Base-by-base conservation (phyloP, 2,797 vertebrate genomes). In the Sebastes vulpes region DNA sequence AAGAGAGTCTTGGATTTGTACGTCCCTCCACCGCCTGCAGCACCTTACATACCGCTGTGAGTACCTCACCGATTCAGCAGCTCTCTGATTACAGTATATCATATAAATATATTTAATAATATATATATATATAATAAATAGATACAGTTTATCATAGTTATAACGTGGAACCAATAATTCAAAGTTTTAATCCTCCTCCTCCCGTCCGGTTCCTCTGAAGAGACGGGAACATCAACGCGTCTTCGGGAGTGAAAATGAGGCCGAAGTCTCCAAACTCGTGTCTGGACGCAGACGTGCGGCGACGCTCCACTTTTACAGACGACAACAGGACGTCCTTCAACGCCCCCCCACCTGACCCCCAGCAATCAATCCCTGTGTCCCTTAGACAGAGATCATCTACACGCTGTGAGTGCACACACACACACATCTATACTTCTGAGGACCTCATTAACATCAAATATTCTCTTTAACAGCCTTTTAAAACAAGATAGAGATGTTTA, bases 1-100 rank as follows among this genome's bases (percentile, higher is more conserved):
- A 96, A 94, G 89, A 97, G 96, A 65, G 96, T 98, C 87, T 82
- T 98, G 91, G 97, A 99, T 66, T 87, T 98, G 29, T 97, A 97
- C 79, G 97, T 99, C 59, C 97, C 98, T 31, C 98, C 98, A 71
- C 98, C 98, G 0, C 98, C 98, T 0, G 77, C 95, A 5, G 93
- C 97, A 4, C 97, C 98, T 0, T 99, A 98, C 86, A 88, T 91
- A 2, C 97, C 97, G 23, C 91, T 96, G 98, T 99, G 95, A 65
- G 97, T 90, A 18, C 1, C 38, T 1, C 11, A 10, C n/a, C 1
- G 57, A 54, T 3, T n/a, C 16, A 16, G 5, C 35, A 9, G 23
- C 7, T 2, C 10, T 7, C 66, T 58, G 5, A 20, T 9, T 9
- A 31, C 28, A 23, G 18, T 3, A 12, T 31, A 6, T 6, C 3